phyloP scores from a whole-genome alignment of 1,140 invertebrate species.

The Lasioglossum baleicum region DNA sequence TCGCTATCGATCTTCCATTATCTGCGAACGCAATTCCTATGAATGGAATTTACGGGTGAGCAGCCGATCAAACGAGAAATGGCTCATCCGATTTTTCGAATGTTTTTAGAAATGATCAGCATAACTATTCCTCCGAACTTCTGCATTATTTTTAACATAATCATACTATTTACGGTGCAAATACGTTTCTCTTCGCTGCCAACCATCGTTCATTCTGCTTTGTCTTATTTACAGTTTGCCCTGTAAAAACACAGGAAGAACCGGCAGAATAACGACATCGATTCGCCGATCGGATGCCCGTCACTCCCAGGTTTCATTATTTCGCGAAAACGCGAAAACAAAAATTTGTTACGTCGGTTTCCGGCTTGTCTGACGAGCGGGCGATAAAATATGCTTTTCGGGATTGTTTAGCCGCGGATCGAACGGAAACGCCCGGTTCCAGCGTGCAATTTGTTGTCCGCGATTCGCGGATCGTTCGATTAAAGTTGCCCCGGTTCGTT shows the following conservation, averaged over 20 bases:
- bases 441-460: not conserved
- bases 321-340: not conserved
- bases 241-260: too few relatives aligned
- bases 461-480: constrained; percentile 16
- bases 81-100: too few relatives aligned
- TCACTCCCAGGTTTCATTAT: constrained; percentile 33
- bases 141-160: too few relatives aligned
- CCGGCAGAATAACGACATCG: too few relatives aligned
- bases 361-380: not conserved
- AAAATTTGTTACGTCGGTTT: constrained; percentile 25
- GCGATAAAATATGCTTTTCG: constrained; percentile 24
- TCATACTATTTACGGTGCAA: too few relatives aligned
- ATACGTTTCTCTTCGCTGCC: too few relatives aligned
- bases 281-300: constrained; percentile 22
- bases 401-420: constrained; percentile 12
- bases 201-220: too few relatives aligned
- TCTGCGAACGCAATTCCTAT: not conserved
- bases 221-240: too few relatives aligned
- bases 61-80: constrained; percentile 3
- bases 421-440: constrained; percentile 15
- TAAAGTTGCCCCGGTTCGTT: constrained; percentile 3
- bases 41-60: constrained; percentile 12
- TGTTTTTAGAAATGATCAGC: too few relatives aligned
- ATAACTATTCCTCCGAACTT: too few relatives aligned
- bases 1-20: constrained; percentile 31